These are phyloP conservation scores for Peromyscus aztecus DNA, from an alignment of 2,797 vertebrate genomes.

Conservation along the genomic window DNA sequence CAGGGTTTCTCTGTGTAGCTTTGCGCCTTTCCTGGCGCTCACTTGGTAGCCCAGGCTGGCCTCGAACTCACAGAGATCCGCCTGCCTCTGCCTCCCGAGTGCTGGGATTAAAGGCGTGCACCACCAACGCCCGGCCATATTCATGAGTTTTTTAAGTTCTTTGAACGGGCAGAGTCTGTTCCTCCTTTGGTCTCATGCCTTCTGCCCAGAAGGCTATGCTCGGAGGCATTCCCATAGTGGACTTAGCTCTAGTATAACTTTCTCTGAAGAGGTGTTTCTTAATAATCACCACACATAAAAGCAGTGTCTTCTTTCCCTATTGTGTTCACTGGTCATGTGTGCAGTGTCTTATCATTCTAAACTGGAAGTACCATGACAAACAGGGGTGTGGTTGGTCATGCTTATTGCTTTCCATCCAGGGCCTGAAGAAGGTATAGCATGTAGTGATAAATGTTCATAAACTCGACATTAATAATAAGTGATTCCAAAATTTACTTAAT, in stretches of 20 bases:
- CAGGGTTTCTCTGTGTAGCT: too few species aligned
- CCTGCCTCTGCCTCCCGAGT: too few species aligned
- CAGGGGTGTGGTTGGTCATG: background rate
- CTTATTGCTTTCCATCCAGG: background rate
- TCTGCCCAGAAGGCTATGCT: background rate
- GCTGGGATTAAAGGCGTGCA: too few species aligned
- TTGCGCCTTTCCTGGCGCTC: too few species aligned
- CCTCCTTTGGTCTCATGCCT: background rate
- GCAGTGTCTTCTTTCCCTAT: background rate
- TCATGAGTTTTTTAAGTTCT: background rate
- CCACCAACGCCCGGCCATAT: too few species aligned
- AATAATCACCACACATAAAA: background rate
- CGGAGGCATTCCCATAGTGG: background rate
- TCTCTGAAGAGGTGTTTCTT: background rate
- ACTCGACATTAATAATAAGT: slow-evolving; percentile 27
- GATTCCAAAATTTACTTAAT: slow-evolving; percentile 61
- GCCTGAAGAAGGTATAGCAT: background rate
- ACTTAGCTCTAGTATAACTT: background rate
- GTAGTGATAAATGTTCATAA: slow-evolving; percentile 51
- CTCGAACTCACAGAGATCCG: too few species aligned
- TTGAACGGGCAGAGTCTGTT: background rate
- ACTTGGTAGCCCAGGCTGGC: too few species aligned
- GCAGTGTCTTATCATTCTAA: background rate
- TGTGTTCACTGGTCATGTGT: background rate
- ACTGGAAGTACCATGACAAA: background rate